phyloP scores from a whole-genome alignment of 2,113 vertebrate genomes.

The Pao palembangensis region DNA sequence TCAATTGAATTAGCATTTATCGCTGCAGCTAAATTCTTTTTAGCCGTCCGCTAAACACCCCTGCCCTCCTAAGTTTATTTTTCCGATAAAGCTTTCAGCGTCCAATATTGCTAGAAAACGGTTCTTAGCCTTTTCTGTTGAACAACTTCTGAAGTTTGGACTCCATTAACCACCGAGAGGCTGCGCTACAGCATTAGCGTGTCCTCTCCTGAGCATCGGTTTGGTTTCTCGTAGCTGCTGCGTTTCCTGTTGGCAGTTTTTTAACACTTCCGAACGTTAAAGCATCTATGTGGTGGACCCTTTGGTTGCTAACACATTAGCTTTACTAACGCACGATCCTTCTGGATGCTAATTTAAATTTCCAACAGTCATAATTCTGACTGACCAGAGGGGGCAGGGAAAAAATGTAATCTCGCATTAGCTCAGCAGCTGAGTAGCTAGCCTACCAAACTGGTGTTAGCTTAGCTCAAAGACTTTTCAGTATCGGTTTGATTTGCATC shows the following conservation, averaged over 20 bases:
- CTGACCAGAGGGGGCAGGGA: too few species aligned
- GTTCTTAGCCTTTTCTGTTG: conserved; percentile 45
- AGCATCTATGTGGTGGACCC: background rate
- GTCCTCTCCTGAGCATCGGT: conserved; percentile 39
- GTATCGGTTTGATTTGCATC: background rate
- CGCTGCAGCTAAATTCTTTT: conserved; percentile 58
- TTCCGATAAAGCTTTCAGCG: conserved; percentile 53
- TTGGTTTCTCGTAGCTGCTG: conserved; percentile 16
- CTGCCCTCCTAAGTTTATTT: conserved; percentile 52
- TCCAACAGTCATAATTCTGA: too few species aligned
- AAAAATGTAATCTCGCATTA: too few species aligned
- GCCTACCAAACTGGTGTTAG: too few species aligned
- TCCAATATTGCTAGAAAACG: conserved; percentile 37
- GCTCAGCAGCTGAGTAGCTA: too few species aligned
- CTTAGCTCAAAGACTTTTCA: background rate
- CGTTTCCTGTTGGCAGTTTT: background rate
- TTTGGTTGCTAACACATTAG: too few species aligned
- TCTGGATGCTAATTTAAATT: too few species aligned
- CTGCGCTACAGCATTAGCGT: conserved; percentile 21
- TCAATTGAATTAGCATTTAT: conserved; percentile 63
- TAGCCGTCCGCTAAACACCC: conserved; percentile 53
- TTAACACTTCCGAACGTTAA: background rate
- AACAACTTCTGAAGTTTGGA: conserved; percentile 48
- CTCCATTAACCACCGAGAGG: conserved; percentile 42
- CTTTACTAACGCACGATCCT: too few species aligned